Conservation (phyloP, 2,888 invertebrate species). For the Formica aserva region DNA sequence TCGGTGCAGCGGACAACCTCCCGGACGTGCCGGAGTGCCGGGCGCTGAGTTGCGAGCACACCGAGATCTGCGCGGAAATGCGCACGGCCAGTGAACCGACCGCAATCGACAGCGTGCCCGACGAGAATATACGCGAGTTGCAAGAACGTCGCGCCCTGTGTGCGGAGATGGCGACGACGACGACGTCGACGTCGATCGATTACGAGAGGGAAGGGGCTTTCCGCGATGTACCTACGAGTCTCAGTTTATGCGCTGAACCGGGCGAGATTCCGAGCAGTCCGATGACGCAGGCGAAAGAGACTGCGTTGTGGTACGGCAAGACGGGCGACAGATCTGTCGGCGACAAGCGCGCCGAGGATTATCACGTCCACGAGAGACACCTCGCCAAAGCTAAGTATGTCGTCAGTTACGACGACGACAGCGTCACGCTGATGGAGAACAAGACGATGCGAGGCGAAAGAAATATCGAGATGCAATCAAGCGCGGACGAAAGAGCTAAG, state of each 20-base stretch:
- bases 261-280: constrained; percentile 84
- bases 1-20: constrained; percentile 77
- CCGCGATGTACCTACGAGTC: constrained; percentile 81
- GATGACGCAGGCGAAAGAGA: constrained; percentile 81
- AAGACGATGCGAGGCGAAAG: constrained; percentile 20
- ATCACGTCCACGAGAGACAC: constrained; percentile 60
- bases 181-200: constrained; percentile 74
- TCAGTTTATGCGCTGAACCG: constrained; percentile 82
- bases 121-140: constrained; percentile 82
- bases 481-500: constrained; percentile 29
- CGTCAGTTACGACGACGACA: constrained; percentile 82
- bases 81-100: constrained; percentile 81
- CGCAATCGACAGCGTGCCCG: constrained; percentile 82
- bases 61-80: constrained; percentile 84
- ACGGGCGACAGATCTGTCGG: background rate
- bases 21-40: constrained; percentile 77
- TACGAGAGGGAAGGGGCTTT: constrained; percentile 82
- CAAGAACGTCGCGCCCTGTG: constrained; percentile 79
- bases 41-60: constrained; percentile 79
- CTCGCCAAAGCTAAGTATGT: constrained; percentile 81
- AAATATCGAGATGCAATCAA: background rate
- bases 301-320: constrained; percentile 75
- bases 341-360: constrained; percentile 54
- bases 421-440: constrained; percentile 81
- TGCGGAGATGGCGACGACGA: constrained; percentile 78